phyloP scores from a whole-genome alignment of 2,888 invertebrate genomes.

The Tigriopus californicus region DNA sequence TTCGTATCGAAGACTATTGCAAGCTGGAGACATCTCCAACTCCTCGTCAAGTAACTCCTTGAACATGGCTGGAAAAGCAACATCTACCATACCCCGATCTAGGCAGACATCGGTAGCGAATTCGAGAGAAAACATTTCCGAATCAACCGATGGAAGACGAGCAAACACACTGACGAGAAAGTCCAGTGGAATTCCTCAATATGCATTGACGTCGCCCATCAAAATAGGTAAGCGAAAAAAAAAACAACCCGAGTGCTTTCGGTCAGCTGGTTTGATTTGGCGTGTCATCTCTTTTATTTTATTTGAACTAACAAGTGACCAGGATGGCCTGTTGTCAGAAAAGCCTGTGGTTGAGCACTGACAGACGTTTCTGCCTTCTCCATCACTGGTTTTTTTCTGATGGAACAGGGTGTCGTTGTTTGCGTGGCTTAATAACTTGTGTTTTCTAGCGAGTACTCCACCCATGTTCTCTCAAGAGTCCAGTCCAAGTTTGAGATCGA shows the following conservation, averaged over 20 bases:
- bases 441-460: too few relatives aligned
- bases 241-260: neutral
- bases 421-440: too few relatives aligned
- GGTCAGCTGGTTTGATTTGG: neutral
- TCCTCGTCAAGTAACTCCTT: constrained; percentile 22
- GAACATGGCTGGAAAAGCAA: constrained; percentile 18
- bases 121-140: constrained; percentile 8
- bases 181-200: constrained; percentile 3
- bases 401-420: too few relatives aligned
- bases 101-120: constrained; percentile 14
- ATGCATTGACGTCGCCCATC: neutral
- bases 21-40: constrained; percentile 30
- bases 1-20: constrained; percentile 46
- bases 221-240: constrained; percentile 1
- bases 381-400: too few relatives aligned
- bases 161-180: constrained; percentile 2
- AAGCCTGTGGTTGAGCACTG: too few relatives aligned
- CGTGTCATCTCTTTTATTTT: neutral
- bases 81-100: constrained; percentile 17
- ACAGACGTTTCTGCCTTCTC: too few relatives aligned
- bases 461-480: too few relatives aligned
- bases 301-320: neutral
- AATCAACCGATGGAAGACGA: neutral
- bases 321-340: too few relatives aligned
- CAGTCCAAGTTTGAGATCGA: constrained; percentile 1